Evolutionary conservation across 2,113 vertebrate genomes (phyloP).

Genomic region (Aptenodytes patagonicus): DNA sequence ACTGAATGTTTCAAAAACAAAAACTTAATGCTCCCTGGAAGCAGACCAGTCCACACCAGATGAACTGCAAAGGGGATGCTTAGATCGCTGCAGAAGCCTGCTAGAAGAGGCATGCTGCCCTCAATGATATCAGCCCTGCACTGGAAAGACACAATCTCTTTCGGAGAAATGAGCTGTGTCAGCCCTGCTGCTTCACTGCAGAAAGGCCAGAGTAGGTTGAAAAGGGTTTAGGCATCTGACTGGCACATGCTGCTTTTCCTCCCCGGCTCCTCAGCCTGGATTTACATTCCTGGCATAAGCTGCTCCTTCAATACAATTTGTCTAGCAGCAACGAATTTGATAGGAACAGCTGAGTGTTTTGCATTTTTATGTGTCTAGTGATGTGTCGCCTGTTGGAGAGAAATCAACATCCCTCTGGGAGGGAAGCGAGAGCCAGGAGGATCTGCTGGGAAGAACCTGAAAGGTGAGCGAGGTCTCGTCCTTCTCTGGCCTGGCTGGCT

Average conservation of each 20-base stretch:
- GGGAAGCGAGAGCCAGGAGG: neutral
- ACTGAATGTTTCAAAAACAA: neutral
- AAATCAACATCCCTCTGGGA: neutral
- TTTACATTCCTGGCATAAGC: constrained; percentile 34
- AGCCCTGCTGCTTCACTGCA: neutral
- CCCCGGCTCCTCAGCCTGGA: neutral
- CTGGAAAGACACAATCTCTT: neutral
- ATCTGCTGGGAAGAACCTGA: neutral
- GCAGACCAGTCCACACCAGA: neutral
- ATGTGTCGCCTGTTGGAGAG: neutral
- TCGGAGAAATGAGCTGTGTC: neutral
- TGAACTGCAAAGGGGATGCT: neutral
- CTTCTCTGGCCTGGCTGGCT: neutral
- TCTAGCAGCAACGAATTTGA: neutral
- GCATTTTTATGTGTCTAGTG: neutral
- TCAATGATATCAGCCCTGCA: neutral
- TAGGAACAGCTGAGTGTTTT: constrained; percentile 18
- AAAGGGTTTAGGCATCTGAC: neutral
- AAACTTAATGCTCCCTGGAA: neutral
- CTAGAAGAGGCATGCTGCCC: neutral
- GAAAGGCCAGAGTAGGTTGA: neutral
- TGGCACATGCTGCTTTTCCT: constrained; percentile 2
- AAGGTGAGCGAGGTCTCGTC: neutral
- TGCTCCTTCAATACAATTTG: neutral
- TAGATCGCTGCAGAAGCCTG: neutral